These are phyloP conservation scores for Tachina grossa DNA, from an alignment of 2,888 invertebrate genomes.

Conservation along the genomic window DNA sequence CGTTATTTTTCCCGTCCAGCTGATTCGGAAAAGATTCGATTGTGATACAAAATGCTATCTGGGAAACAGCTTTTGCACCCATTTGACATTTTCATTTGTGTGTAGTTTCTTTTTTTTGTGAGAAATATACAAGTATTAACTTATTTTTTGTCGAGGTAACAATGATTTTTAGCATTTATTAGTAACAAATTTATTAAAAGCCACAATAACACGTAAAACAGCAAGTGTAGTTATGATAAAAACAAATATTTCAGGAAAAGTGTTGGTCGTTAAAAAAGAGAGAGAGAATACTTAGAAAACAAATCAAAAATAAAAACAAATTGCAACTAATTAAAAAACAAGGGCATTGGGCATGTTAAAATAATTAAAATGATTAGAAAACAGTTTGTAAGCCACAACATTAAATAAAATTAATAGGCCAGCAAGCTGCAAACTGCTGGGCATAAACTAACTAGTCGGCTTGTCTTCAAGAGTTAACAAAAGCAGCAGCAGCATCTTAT, in stretches of 20 bases:
- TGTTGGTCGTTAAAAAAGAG: not conserved
- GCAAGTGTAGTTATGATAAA: not conserved
- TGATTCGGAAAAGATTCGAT: too few species aligned
- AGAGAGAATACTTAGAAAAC: conserved; percentile 13
- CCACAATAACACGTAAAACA: not conserved
- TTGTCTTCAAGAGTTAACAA: not conserved
- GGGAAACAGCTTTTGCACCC: conserved; percentile 11
- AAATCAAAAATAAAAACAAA: not conserved
- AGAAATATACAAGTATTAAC: not conserved
- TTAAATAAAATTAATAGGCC: not conserved
- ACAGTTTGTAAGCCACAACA: not conserved
- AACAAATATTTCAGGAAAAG: not conserved
- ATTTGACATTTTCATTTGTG: conserved; percentile 49
- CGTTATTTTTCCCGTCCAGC: too few species aligned
- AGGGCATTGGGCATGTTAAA: not conserved
- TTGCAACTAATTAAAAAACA: conserved; percentile 17
- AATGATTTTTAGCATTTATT: conserved; percentile 15
- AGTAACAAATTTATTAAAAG: conserved; percentile 24
- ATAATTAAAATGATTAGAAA: conserved; percentile 18
- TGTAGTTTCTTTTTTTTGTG: conserved; percentile 14
- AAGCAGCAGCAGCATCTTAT: not conserved
- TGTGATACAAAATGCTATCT: too few species aligned
- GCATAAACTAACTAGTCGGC: not conserved
- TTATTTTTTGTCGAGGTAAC: conserved; percentile 18
- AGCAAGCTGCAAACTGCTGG: not conserved